Evolutionary conservation across 2,113 vertebrate genomes (phyloP), one percentile per base, ranked within the genome.

Genomic region (Campylomormyrus tamandua): DNA sequence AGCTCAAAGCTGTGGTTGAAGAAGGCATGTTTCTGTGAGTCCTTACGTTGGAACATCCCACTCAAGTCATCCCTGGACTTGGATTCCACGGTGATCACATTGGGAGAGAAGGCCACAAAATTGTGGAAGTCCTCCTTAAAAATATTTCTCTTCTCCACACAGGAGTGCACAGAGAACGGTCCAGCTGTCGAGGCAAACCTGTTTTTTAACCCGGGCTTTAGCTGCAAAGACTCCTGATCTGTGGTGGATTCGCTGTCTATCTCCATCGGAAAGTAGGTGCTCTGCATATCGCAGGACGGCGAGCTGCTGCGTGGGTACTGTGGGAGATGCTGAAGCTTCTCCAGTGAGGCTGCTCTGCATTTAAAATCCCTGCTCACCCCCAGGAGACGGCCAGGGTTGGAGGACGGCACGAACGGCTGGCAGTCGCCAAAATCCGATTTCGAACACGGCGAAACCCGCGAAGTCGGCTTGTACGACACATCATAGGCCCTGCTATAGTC

Each of bases 71-170:
- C 94, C 84, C 96, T 92, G 10, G 95, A 92, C 93, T 96, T 90
- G 92, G 94, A 91, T 90, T 94, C 49, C 90, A 94, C 93, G 0
- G 96, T 92, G 0, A 96, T 95, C 92, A 97, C 93, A 46, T 95
- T 94, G 0, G 98, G 96, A 90, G 97, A 95, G 52, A 97, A 96
- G 3, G 97, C 92, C 3, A 96, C 93, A 89, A 98, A 96, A 87
- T 97, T 97, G 92, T 98, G 98, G 89, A 99, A 98, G 84, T 98
- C 97, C 91, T 97, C 98, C 93, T 96, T 98, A 90, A 99, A 99
- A 91, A 98, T 94, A 92, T 95, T 97, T 92, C 98, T 97, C 84
- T 96, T 99, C 95, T 98, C 97, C 49, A 97, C 93, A n/a, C 96
- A 96, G 0, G 97, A 94, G 91, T 92, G 96, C 89, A 95, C 94